phyloP scores from a whole-genome alignment of 2,113 vertebrate species.

The Ictalurus punctatus region DNA sequence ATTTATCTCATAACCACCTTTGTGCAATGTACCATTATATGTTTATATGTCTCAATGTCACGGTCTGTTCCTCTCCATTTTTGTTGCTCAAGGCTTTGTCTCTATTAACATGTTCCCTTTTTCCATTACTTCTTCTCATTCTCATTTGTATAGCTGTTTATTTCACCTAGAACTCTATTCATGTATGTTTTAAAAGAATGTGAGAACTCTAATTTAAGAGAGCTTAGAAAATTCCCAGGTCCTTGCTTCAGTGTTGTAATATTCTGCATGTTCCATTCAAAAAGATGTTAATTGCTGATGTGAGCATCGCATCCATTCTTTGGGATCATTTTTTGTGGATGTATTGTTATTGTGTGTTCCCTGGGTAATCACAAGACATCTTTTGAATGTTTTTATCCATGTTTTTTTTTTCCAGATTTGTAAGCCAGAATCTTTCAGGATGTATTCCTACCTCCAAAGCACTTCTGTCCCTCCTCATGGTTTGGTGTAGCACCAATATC shows the following conservation, averaged over 20 bases:
- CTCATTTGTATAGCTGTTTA: background rate
- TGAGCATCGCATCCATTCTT: too few species aligned
- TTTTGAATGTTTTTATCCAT: background rate
- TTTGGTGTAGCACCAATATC: background rate
- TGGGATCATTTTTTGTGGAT: background rate
- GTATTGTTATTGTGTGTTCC: background rate
- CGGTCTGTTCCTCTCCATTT: background rate
- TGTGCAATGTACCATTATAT: background rate
- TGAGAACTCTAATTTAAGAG: background rate
- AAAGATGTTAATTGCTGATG: background rate
- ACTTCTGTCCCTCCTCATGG: background rate
- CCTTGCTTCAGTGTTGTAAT: background rate
- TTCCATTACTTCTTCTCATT: background rate
- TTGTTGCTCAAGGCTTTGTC: background rate
- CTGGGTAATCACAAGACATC: background rate
- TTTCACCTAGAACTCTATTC: background rate
- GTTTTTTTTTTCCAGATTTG: background rate
- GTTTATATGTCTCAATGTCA: background rate
- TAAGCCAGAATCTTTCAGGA: conserved; percentile 40
- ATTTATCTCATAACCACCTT: background rate
- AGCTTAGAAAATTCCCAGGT: fast-evolving
- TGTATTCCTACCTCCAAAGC: background rate
- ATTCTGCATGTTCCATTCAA: background rate
- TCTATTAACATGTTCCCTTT: background rate
- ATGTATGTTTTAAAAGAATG: background rate